A percentile compares a stretch with the other conserved stretches of the same genome.
Conservation (phyloP, 2,113 vertebrate species). For the Charadrius vociferus region DNA sequence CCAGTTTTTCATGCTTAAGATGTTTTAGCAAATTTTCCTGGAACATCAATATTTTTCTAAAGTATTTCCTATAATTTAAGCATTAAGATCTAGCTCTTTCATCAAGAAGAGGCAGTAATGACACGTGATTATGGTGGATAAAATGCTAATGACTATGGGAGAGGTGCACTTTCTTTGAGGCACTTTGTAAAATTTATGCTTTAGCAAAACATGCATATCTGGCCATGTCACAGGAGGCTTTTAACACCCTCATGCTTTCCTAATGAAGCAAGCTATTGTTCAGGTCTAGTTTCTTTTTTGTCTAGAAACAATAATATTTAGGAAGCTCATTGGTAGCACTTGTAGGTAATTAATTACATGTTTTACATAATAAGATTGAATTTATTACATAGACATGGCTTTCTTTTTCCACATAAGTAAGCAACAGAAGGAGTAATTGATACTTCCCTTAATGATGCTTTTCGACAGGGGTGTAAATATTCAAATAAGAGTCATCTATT, state of each 20-base stretch:
- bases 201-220: neutral
- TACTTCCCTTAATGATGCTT: neutral
- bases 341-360: neutral
- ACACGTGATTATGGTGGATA: neutral
- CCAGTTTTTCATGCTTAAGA: neutral
- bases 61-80: neutral
- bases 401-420: neutral
- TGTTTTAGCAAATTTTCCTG: neutral
- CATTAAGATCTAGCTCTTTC: neutral
- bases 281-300: neutral
- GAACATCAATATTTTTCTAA: neutral
- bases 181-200: neutral
- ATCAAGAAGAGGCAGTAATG: neutral
- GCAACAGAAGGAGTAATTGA: neutral
- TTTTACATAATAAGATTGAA: neutral
- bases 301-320: neutral
- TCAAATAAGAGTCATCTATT: neutral
- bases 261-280: neutral
- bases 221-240: neutral
- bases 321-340: neutral
- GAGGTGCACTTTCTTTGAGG: neutral
- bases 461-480: neutral
- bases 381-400: neutral
- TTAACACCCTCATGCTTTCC: neutral
- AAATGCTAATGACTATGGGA: neutral